A percentile compares a stretch with the other conserved stretches of the same genome.
These are phyloP conservation scores for Oscheius sp. DNA, from an alignment of 1,140 invertebrate species.

Conservation along the genomic window DNA sequence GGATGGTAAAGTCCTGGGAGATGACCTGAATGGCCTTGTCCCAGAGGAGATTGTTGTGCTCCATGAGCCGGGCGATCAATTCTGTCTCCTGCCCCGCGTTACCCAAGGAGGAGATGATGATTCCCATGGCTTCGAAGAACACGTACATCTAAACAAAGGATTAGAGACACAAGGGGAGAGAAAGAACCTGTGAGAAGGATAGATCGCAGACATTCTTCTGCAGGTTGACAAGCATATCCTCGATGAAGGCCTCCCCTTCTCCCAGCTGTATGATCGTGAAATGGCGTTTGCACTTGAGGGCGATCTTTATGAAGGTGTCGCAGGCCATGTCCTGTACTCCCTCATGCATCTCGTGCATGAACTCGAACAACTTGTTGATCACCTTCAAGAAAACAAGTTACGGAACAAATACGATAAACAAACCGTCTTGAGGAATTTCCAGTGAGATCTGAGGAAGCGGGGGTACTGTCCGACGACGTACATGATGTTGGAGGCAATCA, in stretches of 20 bases:
- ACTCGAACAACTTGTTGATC: constrained; percentile 99
- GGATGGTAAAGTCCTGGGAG: constrained; percentile 69
- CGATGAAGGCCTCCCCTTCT: constrained; percentile 94
- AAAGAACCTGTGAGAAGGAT: constrained; percentile 88
- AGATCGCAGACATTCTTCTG: constrained; percentile 97
- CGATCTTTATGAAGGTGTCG: constrained; percentile 99
- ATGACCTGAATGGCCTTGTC: constrained; percentile 94
- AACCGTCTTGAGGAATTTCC: constrained; percentile 99
- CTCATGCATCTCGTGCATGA: constrained; percentile 99
- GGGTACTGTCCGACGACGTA: constrained; percentile 99
- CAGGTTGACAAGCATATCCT: constrained; percentile 93
- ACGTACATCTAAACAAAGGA: constrained; percentile 68
- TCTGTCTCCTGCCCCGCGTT: too few relatives aligned
- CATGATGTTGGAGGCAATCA: constrained; percentile 99
- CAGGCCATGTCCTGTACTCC: constrained; percentile 94
- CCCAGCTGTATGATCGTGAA: constrained; percentile 87
- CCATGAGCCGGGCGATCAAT: constrained; percentile 95
- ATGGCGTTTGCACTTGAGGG: constrained; percentile 92
- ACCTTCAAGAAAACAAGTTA: constrained; percentile 13
- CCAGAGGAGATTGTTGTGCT: constrained; percentile 96
- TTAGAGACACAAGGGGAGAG: neutral
- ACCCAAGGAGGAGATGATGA: constrained; percentile 99
- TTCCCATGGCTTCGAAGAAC: constrained; percentile 98
- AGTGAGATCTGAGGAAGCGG: constrained; percentile 94
- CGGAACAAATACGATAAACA: neutral